Base-by-base conservation (phyloP, 1,140 invertebrate species). In the Drosophila oshimai region DNA sequence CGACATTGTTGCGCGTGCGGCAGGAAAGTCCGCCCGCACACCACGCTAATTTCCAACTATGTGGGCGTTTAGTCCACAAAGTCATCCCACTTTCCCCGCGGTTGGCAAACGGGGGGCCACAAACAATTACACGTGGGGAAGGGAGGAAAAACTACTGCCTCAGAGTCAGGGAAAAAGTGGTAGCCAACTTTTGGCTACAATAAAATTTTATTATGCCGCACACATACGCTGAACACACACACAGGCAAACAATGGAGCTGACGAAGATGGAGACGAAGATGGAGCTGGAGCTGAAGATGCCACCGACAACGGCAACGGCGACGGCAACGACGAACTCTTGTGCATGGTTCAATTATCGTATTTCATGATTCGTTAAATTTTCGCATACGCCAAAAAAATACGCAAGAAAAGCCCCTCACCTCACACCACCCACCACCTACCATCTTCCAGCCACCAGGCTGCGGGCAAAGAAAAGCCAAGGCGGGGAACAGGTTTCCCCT, bases 291-390 rank as follows among this genome's bases (percentile, higher is more conserved):
- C 60, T 62, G 60, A 67, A 81, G 77, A 81, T 64, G 80, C 67
- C 55, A 62, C 26, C 54, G 50, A 13, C 34, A 70, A 57, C 72
- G 47, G 13, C 34, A 55, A 41, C 67, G 50, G 2, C 44, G 53
- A 47, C 53, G 45, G 37, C 71, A 47, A 57, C 62, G 76, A 86
- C 62, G 72, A 86, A 86, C 72, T 88, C 83, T 87, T 86, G 83
- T 87, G 81, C 81, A 87, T 87, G 81, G 83, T 87, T 87, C 81
- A 87, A 87, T 87, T 87, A 87, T 87, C 83, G 81, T 87, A 88
- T 87, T 87, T 87, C 81, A 87, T 87, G 81, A 87, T 87, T 87
- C 81, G 81, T 87, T 87, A 87, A 87, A 87, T 87, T 87, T 87
- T 87, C 81, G 81, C 81, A 87, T 87, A 77, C 76, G 81, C 73